phyloP scores from a whole-genome alignment of 2,113 vertebrate genomes.

The Globicephala melas region DNA sequence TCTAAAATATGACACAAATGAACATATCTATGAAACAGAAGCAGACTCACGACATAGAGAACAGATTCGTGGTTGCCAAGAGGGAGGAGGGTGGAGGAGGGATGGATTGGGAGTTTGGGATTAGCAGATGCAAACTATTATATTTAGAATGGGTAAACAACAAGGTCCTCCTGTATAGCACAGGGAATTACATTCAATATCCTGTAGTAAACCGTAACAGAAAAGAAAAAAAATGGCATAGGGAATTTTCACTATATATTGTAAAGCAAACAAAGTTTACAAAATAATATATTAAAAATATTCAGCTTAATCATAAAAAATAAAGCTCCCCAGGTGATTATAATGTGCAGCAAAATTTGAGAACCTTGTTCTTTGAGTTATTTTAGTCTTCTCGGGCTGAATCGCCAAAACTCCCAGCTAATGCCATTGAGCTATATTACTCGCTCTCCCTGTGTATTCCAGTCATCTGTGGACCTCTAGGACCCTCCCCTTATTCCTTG shows the following conservation, averaged over 20 bases:
- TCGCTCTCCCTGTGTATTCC: not conserved
- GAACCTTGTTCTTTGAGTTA: not conserved
- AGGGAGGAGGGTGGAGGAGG: no score
- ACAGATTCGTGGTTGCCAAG: not conserved
- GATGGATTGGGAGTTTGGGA: no score
- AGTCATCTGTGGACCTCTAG: not conserved
- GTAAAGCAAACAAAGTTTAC: not conserved
- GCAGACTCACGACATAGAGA: not conserved
- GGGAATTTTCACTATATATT: not conserved
- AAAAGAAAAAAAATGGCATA: no score
- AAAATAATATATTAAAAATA: not conserved
- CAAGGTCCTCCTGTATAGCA: no score
- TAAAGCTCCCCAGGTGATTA: not conserved
- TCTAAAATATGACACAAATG: not conserved
- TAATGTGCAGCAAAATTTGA: not conserved
- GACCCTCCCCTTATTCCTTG: not conserved
- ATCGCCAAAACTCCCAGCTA: not conserved
- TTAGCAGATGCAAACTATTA: no score
- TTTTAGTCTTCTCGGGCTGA: not conserved
- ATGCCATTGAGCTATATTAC: not conserved
- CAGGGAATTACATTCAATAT: no score
- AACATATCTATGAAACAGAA: not conserved
- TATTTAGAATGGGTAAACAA: no score
- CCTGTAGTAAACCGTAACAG: no score
- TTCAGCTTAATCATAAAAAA: not conserved